Evolutionary conservation across 2,888 invertebrate genomes (phyloP).

Genomic region (Palloptera scutellata): DNA sequence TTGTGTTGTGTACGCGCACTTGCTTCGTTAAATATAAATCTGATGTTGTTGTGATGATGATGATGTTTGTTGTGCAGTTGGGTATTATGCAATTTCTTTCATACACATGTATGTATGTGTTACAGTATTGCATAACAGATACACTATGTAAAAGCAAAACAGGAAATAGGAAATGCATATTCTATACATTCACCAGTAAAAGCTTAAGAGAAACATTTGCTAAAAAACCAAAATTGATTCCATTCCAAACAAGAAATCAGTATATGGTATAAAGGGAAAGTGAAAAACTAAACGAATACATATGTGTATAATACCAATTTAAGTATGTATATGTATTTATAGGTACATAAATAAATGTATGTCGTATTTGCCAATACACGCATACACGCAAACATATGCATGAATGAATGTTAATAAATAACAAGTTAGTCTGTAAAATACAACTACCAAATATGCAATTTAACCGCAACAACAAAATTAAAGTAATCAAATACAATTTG

Average conservation of each 20-base stretch:
- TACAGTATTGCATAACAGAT: no score
- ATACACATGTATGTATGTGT: background rate
- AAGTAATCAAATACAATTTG: constrained; percentile 16
- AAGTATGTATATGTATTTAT: constrained; percentile 15
- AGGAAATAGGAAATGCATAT: no score
- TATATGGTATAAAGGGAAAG: constrained; percentile 10
- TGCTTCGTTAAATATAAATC: no score
- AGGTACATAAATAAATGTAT: constrained; percentile 23
- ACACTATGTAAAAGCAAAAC: no score
- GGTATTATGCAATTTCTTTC: background rate
- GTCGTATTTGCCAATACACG: background rate
- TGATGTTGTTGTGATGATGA: no score
- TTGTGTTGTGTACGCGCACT: no score
- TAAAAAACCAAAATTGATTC: no score
- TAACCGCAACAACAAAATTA: background rate
- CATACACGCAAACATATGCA: constrained; percentile 15
- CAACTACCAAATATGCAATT: background rate
- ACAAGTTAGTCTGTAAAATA: constrained; percentile 13
- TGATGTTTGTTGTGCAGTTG: background rate
- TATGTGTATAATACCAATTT: background rate
- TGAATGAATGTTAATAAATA: constrained; percentile 26
- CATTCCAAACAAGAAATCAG: no score
- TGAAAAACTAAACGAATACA: constrained; percentile 8
- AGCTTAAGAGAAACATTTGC: no score
- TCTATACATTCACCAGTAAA: no score